Percentiles rank a stretch among this genome's conserved stretches.
phyloP scores from a whole-genome alignment of 2,113 vertebrate genomes.

The Lamprologus ornatipinnis region DNA sequence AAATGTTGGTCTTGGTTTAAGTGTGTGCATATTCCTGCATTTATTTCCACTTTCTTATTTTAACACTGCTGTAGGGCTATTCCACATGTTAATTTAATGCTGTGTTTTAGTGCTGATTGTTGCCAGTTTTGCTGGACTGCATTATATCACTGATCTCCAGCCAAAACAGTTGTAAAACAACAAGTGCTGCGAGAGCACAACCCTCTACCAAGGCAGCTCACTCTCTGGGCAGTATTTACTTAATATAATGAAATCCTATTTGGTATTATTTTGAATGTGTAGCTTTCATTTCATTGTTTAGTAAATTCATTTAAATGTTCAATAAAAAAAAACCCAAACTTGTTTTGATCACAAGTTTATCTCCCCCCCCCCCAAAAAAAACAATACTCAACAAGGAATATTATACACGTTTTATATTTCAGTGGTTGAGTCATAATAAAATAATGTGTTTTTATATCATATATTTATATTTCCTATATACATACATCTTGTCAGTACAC shows the following conservation, averaged over 20 bases:
- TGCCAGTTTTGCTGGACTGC: background rate
- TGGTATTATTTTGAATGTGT: background rate
- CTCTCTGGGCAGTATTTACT: background rate
- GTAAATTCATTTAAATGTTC: background rate
- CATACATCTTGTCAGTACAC: background rate
- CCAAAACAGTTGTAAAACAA: background rate
- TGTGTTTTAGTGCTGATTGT: background rate
- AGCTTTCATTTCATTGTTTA: background rate
- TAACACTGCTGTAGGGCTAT: background rate
- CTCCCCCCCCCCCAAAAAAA: too few relatives aligned
- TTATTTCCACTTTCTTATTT: background rate
- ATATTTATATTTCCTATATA: background rate
- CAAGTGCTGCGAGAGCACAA: fast-evolving
- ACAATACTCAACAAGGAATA: background rate
- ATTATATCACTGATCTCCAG: background rate
- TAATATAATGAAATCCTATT: background rate
- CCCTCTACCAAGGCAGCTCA: background rate
- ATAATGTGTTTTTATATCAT: background rate
- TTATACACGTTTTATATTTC: background rate
- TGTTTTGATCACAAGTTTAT: background rate
- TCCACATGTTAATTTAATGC: background rate
- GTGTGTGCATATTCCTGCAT: background rate
- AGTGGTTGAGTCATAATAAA: background rate
- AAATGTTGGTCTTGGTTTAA: background rate
- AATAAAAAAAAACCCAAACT: background rate